Evolutionary conservation across 2,888 invertebrate genomes (phyloP).

Genomic region (Slavum lentiscoides): DNA sequence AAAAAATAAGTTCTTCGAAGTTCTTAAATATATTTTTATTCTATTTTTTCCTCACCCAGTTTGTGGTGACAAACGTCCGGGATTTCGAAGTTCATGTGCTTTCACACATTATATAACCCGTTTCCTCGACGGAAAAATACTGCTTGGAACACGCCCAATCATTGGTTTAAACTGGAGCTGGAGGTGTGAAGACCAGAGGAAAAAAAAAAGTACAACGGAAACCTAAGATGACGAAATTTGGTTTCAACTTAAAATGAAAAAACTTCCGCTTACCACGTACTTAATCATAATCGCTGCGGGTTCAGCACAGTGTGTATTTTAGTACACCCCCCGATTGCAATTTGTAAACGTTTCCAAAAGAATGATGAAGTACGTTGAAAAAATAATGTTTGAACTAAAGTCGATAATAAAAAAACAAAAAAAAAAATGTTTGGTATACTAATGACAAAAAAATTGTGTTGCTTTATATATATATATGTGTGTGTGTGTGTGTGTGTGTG

Average conservation of each 20-base stretch:
- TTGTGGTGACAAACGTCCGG: slow-evolving; percentile 50
- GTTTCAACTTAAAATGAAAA: slow-evolving; percentile 52
- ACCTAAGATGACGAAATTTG: slow-evolving; percentile 47
- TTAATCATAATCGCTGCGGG: slow-evolving; percentile 42
- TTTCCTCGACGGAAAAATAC: slow-evolving; percentile 36
- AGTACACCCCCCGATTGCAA: slow-evolving; percentile 15
- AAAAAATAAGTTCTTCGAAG: slow-evolving; percentile 51
- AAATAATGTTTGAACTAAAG: not conserved
- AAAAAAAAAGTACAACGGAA: slow-evolving; percentile 17
- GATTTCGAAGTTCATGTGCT: slow-evolving; percentile 48
- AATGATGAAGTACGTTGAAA: slow-evolving; percentile 19
- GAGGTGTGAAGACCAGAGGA: too few relatives aligned
- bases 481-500: too few relatives aligned
- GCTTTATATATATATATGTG: too few relatives aligned
- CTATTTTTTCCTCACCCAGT: slow-evolving; percentile 35
- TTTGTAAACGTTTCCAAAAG: slow-evolving; percentile 20
- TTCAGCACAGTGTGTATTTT: slow-evolving; percentile 42
- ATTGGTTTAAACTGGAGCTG: slow-evolving; percentile 18
- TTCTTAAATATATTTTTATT: slow-evolving; percentile 54
- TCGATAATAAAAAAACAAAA: not conserved
- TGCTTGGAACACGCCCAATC: slow-evolving; percentile 50
- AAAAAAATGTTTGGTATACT: not conserved
- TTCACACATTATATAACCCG: slow-evolving; percentile 47
- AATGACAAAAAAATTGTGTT: not conserved
- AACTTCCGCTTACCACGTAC: slow-evolving; percentile 49